Evolutionary conservation across 2,888 invertebrate species (phyloP).

Genomic region (Acronicta aceris): DNA sequence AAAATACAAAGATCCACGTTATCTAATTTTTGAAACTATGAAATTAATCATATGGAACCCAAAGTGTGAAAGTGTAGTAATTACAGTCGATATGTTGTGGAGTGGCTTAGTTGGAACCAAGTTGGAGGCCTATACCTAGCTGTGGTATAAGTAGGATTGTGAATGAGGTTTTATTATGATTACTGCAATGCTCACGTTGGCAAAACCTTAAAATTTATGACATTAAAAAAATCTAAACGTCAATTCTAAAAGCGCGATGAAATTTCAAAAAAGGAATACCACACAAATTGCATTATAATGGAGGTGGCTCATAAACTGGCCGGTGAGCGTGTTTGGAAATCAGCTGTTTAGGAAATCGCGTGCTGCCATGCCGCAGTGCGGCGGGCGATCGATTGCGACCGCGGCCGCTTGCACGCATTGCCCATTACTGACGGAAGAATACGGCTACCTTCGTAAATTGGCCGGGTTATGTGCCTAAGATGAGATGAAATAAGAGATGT

Average conservation of each 20-base stretch:
- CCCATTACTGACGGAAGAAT: constrained; percentile 43
- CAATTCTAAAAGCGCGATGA: constrained; percentile 5
- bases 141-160: no score
- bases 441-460: constrained; percentile 56
- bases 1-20: no score
- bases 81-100: no score
- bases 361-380: constrained; percentile 77
- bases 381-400: constrained; percentile 74
- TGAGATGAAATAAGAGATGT: constrained; percentile 27
- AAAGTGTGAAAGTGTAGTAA: no score
- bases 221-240: constrained; percentile 22
- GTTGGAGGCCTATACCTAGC: no score
- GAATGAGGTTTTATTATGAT: neutral
- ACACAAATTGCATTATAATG: constrained; percentile 56
- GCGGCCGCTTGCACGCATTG: constrained; percentile 72
- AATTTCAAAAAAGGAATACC: constrained; percentile 47
- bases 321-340: constrained; percentile 63
- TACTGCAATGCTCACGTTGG: no score
- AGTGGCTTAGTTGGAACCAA: no score
- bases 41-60: no score
- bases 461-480: constrained; percentile 59
- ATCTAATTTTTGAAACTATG: no score
- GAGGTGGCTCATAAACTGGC: constrained; percentile 48
- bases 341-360: constrained; percentile 72
- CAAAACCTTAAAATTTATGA: no score